phyloP scores from a whole-genome alignment of 2,888 invertebrate species.

The Agonopterix subpropinquella region DNA sequence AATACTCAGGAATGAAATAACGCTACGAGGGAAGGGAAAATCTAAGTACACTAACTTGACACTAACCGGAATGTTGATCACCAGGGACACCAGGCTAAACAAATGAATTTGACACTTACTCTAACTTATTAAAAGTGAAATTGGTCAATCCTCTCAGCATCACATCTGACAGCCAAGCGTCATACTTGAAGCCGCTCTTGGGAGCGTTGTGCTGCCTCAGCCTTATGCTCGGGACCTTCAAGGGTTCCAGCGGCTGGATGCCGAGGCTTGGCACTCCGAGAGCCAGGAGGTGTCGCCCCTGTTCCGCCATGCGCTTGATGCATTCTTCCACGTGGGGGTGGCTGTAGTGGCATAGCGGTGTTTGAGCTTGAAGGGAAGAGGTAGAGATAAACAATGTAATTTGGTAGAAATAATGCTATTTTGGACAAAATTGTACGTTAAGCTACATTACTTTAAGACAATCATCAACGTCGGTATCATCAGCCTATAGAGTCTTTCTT shows the following conservation, averaged over 20 bases:
- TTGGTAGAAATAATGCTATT: no score
- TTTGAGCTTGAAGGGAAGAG: constrained; percentile 11
- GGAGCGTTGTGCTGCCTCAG: constrained; percentile 72
- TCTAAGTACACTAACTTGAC: no score
- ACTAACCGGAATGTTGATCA: no score
- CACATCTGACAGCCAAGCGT: constrained; percentile 69
- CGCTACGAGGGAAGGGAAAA: no score
- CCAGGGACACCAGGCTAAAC: neutral
- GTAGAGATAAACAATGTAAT: neutral
- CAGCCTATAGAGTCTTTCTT: no score
- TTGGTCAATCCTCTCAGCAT: constrained; percentile 62
- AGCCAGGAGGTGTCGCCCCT: constrained; percentile 64
- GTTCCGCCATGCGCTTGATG: constrained; percentile 70
- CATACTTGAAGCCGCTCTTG: constrained; percentile 66
- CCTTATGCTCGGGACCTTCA: constrained; percentile 73
- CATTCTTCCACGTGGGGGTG: constrained; percentile 75
- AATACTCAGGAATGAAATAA: no score
- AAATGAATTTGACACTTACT: constrained; percentile 49
- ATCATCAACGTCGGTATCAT: no score
- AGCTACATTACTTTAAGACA: no score
- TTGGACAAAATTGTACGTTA: no score
- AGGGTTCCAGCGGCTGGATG: constrained; percentile 76
- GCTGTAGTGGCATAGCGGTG: constrained; percentile 70
- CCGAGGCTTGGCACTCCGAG: constrained; percentile 75
- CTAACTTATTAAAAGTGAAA: constrained; percentile 65